Evolutionary conservation across 2,888 invertebrate genomes (phyloP).

Genomic region (Agelastica alni): DNA sequence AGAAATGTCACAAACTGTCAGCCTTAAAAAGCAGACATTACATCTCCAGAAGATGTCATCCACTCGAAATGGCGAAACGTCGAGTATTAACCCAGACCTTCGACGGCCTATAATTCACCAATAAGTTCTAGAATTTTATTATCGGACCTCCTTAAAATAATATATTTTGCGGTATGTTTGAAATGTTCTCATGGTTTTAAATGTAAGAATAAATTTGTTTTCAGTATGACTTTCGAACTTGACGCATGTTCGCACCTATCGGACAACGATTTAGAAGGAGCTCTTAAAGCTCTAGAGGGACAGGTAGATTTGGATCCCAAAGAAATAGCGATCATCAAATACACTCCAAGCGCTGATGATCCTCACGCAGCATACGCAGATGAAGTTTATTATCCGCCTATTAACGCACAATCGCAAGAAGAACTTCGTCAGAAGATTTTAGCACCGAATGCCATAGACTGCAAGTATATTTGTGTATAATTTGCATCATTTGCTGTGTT

Average conservation of each 20-base stretch:
- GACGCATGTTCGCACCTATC: constrained; percentile 58
- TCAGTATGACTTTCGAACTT: constrained; percentile 57
- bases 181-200: too few species aligned
- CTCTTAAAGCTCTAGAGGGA: constrained; percentile 59
- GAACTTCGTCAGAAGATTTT: constrained; percentile 58
- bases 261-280: constrained; percentile 61
- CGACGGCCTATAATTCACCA: too few species aligned
- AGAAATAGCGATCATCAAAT: constrained; percentile 78
- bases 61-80: too few species aligned
- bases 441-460: constrained; percentile 55
- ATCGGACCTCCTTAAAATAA: too few species aligned
- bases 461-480: constrained; percentile 22
- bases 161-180: too few species aligned
- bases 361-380: constrained; percentile 74
- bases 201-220: too few species aligned
- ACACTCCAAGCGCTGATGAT: constrained; percentile 70
- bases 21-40: too few species aligned
- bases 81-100: too few species aligned
- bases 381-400: constrained; percentile 77
- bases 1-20: too few species aligned
- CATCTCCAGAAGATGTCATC: too few species aligned
- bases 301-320: constrained; percentile 64
- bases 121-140: constrained; percentile 3
- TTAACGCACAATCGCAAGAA: constrained; percentile 54
- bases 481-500: too few species aligned